Base-by-base conservation (phyloP, 2,888 invertebrate genomes). In the Orthosia incerta region DNA sequence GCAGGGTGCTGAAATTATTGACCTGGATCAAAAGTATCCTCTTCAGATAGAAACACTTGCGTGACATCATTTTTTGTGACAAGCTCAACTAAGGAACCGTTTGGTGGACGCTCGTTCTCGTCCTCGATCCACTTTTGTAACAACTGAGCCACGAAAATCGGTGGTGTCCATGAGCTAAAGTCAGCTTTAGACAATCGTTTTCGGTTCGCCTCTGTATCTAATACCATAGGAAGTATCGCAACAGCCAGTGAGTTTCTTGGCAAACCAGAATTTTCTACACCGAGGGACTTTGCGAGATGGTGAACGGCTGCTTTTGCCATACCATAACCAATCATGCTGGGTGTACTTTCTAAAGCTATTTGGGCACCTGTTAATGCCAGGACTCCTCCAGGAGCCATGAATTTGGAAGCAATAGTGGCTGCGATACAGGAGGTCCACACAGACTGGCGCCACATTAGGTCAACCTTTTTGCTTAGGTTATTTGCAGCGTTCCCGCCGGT, bases 201-300 rank as follows among this genome's bases (percentile, higher is more conserved):
- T n/a, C n/a, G n/a, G 91, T 99, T 99, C 99, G 99, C 99, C 78
- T 99, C 99, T 2, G 99, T 99, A 90, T 99, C 99, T 71, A 99
- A 96, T 26, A 99, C 99, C 0, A 99, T 97, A 0, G 99, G 99
- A 76, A 99, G 95, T 83, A 99, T 98, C 3, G 99, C 98, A n/a
- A 98, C 97, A 4, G 98, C 98, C 31, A 98, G 93, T 5, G 98
- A 97, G 76, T 97, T 97, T 0, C 96, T 93, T 9, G 99, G 99
- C 48, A 99, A 95, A 7, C 99, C 99, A 73, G 99, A 98, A 85
- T 98, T 97, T 79, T 97, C 97, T n/a, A 95, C 97, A 46, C 98
- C 98, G 59, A 99, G 97, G 62, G 99, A 99, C 90, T n/a, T n/a
- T n/a, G n/a, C n/a, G n/a, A n/a, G n/a, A n/a, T n/a, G n/a, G n/a